Evolutionary conservation across 1,140 invertebrate genomes (phyloP), one percentile per base, ranked within the genome.

Genomic region (Drosophila insularis): DNA sequence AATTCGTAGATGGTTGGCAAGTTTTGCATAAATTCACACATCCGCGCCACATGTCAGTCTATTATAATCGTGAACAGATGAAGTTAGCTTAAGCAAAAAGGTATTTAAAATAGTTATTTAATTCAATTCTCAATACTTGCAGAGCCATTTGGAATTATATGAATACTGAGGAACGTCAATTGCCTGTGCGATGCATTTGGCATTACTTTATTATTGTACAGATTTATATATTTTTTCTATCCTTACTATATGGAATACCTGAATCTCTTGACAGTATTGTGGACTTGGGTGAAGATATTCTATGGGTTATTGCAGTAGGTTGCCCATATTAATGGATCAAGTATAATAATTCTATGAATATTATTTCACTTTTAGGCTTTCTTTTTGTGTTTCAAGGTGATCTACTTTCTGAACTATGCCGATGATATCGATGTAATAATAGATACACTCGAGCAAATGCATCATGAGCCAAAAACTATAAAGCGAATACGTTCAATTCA

Each of bases 361-460:
- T n/a, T n/a, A n/a, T n/a, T n/a, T n/a, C n/a, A 39, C 32, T 8
- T 5, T 10, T 37, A 74, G 73, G 3, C 19, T 10, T 13, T 46
- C 14, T 76, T 63, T 4, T 40, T 76, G 6, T n/a, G 11, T 6
- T 21, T 63, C 3, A 55, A 79, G 63, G 5, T 74, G 17, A n/a
- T 75, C 11, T 56, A 70, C 10, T 35, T 70, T 39, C 7, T 35
- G 4, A 27, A 63, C 0, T 11, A 65, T 54, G 67, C 54, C 13
- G 62, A 85, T 54, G 56, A 63, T 0, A 11, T 78, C 0, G 77
- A 84, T 21, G 35, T 40, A n/a, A 7, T 77, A n/a, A 23, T 85
- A 11, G 50, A 74, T 32, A 43, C 27, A 0, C 54, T 82, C 4
- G 71, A 82, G 8, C 43, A 59, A 6, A 58, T 11, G 0, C 40